phyloP scores from a whole-genome alignment of 2,797 vertebrate genomes.

The Buphagus erythrorhynchus region DNA sequence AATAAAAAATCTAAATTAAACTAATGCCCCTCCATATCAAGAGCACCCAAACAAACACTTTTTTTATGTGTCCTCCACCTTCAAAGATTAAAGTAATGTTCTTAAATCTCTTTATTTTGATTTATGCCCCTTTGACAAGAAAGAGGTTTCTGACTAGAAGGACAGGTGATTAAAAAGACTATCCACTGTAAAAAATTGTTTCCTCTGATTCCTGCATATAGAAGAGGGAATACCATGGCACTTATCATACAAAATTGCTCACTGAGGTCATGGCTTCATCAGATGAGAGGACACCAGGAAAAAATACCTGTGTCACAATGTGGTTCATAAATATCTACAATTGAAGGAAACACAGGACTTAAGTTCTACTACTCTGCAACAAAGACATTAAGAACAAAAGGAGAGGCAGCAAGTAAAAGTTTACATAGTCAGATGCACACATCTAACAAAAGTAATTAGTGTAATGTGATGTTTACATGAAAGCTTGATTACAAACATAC shows the following conservation, averaged over 20 bases:
- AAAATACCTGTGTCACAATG: not conserved
- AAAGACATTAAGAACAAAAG: not conserved
- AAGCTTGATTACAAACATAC: not conserved
- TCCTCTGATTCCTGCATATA: not conserved
- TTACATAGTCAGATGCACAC: not conserved
- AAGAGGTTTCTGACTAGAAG: not conserved
- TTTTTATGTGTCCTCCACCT: not conserved
- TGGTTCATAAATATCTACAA: not conserved
- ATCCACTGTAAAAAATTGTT: not conserved
- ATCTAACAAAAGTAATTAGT: not conserved
- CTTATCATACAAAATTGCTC: not conserved
- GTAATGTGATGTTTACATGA: fast-evolving
- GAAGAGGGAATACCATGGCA: not conserved
- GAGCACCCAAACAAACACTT: not conserved
- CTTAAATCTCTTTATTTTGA: not conserved
- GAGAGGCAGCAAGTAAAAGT: not conserved
- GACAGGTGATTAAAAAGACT: not conserved
- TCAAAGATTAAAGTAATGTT: not conserved
- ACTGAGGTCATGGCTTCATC: not conserved
- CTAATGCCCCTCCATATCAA: not conserved
- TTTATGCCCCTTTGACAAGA: not conserved
- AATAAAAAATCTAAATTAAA: too few species aligned
- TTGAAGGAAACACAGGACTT: not conserved
- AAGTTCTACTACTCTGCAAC: not conserved
- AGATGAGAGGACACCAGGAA: not conserved